Evolutionary conservation across 1,140 invertebrate species (phyloP).

Genomic region (Metaphire vulgaris): DNA sequence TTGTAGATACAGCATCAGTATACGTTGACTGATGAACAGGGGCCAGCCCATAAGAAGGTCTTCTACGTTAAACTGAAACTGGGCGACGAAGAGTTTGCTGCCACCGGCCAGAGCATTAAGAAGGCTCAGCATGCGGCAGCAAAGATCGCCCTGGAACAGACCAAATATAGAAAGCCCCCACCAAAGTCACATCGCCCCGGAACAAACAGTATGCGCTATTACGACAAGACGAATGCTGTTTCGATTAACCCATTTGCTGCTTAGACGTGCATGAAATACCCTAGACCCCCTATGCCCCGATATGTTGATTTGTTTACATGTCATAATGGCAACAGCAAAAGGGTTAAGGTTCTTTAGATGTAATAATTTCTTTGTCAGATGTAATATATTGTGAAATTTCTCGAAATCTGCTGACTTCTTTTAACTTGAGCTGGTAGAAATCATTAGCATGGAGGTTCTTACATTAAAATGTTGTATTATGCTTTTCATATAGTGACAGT

Average conservation of each 20-base stretch:
- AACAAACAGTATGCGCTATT: conserved; percentile 9
- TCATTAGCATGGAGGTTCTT: not conserved
- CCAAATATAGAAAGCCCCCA: conserved; percentile 51
- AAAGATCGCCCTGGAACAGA: conserved; percentile 72
- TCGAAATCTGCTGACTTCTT: no score
- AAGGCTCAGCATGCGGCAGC: conserved; percentile 95
- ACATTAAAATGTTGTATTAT: not conserved
- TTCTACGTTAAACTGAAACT: conserved; percentile 91
- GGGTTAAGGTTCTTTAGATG: no score
- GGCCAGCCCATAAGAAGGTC: conserved; percentile 92
- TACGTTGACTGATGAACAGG: conserved; percentile 66
- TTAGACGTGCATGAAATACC: no score
- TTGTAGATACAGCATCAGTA: conserved; percentile 61
- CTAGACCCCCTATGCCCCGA: no score
- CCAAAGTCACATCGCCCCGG: conserved; percentile 36
- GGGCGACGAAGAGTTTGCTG: conserved; percentile 75
- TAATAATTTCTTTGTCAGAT: no score
- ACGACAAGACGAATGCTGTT: no score
- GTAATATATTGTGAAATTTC: no score
- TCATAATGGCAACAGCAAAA: no score
- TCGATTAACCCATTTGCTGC: no score
- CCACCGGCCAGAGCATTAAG: conserved; percentile 88
- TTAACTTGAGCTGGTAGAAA: not conserved
- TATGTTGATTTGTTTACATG: no score
- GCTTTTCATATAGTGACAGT: no score